Percentiles rank a stretch among this genome's conserved stretches.
Conservation (phyloP, 1,140 invertebrate species). For the Drosophila melanica region DNA sequence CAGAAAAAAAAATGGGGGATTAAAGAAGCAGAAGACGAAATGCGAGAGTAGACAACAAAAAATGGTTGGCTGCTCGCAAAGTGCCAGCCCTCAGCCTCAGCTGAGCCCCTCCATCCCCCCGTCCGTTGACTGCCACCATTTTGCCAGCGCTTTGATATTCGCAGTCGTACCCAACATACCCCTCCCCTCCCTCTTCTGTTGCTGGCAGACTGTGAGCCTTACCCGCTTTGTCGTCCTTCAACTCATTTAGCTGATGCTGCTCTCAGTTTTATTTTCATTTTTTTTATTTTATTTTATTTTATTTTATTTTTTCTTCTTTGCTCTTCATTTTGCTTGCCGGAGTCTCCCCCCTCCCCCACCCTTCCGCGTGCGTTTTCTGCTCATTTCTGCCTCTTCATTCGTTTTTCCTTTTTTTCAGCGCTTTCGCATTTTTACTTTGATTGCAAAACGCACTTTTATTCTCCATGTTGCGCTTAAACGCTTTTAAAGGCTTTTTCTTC, state of each 20-base stretch:
- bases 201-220: constrained; percentile 7
- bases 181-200: background rate
- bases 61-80: constrained; percentile 67
- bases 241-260: constrained; percentile 78
- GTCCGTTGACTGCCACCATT: constrained; percentile 53
- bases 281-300: background rate
- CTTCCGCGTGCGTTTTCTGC: constrained; percentile 10
- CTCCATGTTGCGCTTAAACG: constrained; percentile 70
- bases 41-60: constrained; percentile 43
- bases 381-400: constrained; percentile 10
- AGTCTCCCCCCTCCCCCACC: no score
- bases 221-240: constrained; percentile 64
- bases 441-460: constrained; percentile 78
- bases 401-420: constrained; percentile 14
- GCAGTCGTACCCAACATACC: constrained; percentile 8
- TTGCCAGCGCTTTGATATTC: constrained; percentile 77
- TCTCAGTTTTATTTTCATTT: constrained; percentile 51
- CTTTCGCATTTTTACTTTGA: constrained; percentile 74
- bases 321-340: background rate
- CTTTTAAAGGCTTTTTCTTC: constrained; percentile 57
- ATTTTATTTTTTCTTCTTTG: background rate
- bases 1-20: constrained; percentile 11
- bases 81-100: constrained; percentile 29
- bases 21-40: constrained; percentile 25
- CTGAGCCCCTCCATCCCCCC: background rate